These are phyloP conservation scores for Patella pellucida DNA, from an alignment of 2,888 invertebrate genomes.

Conservation along the genomic window DNA sequence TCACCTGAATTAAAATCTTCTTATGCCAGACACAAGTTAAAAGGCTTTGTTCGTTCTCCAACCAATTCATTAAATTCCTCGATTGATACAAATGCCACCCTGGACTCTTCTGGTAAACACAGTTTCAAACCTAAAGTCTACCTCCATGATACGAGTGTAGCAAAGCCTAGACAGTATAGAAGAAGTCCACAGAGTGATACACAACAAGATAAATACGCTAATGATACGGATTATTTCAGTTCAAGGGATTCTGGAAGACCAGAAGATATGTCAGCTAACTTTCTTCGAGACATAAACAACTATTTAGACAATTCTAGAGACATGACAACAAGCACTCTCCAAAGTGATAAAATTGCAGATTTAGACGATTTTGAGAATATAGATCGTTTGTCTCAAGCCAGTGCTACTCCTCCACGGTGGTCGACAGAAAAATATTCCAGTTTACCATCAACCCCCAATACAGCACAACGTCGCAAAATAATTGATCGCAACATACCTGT, in stretches of 20 bases:
- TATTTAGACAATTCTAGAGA: neutral
- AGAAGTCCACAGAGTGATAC: neutral
- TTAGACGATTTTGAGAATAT: no score
- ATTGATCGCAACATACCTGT: constrained; percentile 48
- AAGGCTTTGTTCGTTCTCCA: neutral
- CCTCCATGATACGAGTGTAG: neutral
- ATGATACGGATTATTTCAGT: neutral
- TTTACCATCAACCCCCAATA: constrained; percentile 37
- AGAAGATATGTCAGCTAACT: neutral
- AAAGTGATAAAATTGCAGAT: neutral
- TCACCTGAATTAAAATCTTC: neutral
- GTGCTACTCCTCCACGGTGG: neutral
- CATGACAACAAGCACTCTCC: neutral
- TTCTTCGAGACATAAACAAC: neutral
- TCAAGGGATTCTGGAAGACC: neutral
- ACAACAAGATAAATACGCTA: neutral
- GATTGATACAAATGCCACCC: neutral
- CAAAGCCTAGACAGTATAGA: neutral
- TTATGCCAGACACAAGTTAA: neutral
- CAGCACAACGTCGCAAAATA: constrained; percentile 40
- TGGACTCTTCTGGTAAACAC: neutral
- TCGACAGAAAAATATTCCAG: neutral
- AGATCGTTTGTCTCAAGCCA: neutral
- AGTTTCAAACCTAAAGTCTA: neutral
- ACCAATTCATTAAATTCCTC: neutral